A percentile compares a stretch with the other conserved stretches of the same genome.
phyloP scores from a whole-genome alignment of 2,797 vertebrate species.

The Oophaga sylvatica region DNA sequence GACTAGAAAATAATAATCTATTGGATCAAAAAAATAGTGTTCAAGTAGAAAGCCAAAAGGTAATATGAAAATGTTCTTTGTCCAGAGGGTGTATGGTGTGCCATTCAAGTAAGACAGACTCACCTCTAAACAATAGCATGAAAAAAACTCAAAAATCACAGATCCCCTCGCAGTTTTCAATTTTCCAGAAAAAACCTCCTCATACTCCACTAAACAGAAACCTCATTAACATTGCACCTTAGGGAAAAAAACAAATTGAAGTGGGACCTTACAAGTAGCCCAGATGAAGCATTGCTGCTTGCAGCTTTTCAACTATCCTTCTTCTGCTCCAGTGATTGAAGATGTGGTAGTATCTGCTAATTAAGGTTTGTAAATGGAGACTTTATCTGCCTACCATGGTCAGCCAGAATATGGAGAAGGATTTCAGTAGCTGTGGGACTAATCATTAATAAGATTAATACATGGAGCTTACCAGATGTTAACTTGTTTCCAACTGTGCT shows the following conservation, averaged over 20 bases:
- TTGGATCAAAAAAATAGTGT: neutral
- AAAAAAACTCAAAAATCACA: conserved; percentile 32
- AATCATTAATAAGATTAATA: conserved; percentile 39
- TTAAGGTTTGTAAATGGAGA: conserved; percentile 4
- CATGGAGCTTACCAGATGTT: conserved; percentile 8
- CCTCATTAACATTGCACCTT: conserved; percentile 34
- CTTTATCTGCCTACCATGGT: neutral
- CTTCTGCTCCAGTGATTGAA: conserved; percentile 19
- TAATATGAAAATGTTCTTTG: neutral
- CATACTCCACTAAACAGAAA: conserved; percentile 11
- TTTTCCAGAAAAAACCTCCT: neutral
- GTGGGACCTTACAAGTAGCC: conserved; percentile 15
- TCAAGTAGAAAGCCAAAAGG: neutral
- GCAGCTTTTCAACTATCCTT: neutral
- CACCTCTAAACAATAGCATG: conserved; percentile 10
- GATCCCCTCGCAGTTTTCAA: conserved; percentile 6
- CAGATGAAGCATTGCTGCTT: neutral
- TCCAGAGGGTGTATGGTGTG: neutral
- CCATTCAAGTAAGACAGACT: neutral
- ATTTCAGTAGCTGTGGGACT: conserved; percentile 11
- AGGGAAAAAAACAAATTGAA: conserved; percentile 30
- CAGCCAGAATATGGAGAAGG: conserved; percentile 9
- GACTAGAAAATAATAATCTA: neutral
- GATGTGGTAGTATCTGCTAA: conserved; percentile 1
- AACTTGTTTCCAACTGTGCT: neutral